A percentile compares a stretch with the other conserved stretches of the same genome.
These are phyloP conservation scores for Labeo catla DNA, from an alignment of 2,113 vertebrate genomes.

Conservation along the genomic window DNA sequence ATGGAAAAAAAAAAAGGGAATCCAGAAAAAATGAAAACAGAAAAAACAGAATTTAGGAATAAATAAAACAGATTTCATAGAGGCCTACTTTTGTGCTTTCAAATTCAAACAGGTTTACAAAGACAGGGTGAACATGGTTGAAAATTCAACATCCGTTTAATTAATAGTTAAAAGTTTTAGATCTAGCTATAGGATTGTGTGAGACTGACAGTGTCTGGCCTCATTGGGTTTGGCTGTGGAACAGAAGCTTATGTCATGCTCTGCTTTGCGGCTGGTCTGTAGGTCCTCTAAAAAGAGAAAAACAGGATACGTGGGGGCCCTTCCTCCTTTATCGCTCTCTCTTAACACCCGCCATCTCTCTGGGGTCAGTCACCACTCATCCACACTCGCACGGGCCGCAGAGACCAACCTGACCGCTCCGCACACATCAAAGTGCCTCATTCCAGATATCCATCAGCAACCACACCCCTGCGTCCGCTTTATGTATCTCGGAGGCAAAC, in stretches of 20 bases:
- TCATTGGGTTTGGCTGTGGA: slow-evolving; percentile 42
- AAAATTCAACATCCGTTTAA: background rate
- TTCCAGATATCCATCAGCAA: background rate
- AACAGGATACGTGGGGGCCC: slow-evolving; percentile 62
- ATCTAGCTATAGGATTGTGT: slow-evolving; percentile 1
- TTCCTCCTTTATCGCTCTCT: slow-evolving; percentile 47
- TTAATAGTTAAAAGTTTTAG: background rate
- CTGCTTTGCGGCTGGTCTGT: slow-evolving; percentile 1
- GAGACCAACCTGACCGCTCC: background rate
- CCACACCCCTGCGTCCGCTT: background rate
- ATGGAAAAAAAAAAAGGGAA: no score
- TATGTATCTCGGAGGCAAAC: background rate
- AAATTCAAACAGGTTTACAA: background rate
- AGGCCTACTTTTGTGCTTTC: background rate
- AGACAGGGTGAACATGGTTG: background rate
- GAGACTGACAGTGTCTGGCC: slow-evolving; percentile 8
- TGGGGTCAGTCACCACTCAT: slow-evolving; percentile 18
- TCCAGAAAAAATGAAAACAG: no score
- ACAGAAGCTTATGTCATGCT: slow-evolving; percentile 45
- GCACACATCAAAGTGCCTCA: slow-evolving; percentile 35
- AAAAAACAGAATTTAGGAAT: no score
- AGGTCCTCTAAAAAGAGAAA: slow-evolving; percentile 58
- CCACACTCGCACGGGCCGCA: background rate
- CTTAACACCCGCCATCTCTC: background rate
- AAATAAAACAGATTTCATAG: no score